Evolutionary conservation across 1,140 invertebrate species (phyloP).

Genomic region (Sitodiplosis mosellana): DNA sequence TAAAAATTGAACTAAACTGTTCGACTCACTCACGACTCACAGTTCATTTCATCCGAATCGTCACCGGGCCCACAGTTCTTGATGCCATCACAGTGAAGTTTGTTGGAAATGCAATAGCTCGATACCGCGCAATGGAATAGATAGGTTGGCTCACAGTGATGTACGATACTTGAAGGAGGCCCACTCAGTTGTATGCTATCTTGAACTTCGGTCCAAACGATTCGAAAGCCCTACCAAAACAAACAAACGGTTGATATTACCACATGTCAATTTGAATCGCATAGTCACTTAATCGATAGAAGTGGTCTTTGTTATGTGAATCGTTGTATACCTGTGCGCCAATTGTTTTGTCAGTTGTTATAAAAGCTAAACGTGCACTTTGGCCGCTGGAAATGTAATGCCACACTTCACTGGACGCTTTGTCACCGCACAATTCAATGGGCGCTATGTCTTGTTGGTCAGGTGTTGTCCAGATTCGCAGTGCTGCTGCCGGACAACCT

Average conservation of each 20-base stretch:
- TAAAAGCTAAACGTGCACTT: constrained; percentile 41
- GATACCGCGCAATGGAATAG: constrained; percentile 29
- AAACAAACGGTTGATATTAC: not conserved
- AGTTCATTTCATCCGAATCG: constrained; percentile 60
- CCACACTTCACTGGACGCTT: constrained; percentile 48
- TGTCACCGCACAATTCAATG: constrained; percentile 76
- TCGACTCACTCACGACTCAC: constrained; percentile 43
- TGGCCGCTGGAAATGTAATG: constrained; percentile 57
- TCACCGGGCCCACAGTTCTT: constrained; percentile 66
- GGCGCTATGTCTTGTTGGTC: constrained; percentile 44
- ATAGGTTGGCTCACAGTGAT: constrained; percentile 24
- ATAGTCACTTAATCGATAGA: too few relatives aligned
- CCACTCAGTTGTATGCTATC: constrained; percentile 23
- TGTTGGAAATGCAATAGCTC: constrained; percentile 61
- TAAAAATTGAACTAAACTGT: constrained; percentile 27
- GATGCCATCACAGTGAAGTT: constrained; percentile 55
- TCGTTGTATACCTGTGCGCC: constrained; percentile 31
- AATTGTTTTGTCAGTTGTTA: constrained; percentile 65
- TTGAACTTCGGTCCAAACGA: constrained; percentile 74
- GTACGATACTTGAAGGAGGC: constrained; percentile 17
- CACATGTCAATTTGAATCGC: too few relatives aligned
- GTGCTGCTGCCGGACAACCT: constrained; percentile 74
- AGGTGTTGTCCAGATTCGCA: constrained; percentile 65
- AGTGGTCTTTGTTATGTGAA: too few relatives aligned
- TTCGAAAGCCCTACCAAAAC: constrained; percentile 50